Evolutionary conservation across 1,140 invertebrate species (phyloP).

Genomic region (Schlechtendalia chinensis): DNA sequence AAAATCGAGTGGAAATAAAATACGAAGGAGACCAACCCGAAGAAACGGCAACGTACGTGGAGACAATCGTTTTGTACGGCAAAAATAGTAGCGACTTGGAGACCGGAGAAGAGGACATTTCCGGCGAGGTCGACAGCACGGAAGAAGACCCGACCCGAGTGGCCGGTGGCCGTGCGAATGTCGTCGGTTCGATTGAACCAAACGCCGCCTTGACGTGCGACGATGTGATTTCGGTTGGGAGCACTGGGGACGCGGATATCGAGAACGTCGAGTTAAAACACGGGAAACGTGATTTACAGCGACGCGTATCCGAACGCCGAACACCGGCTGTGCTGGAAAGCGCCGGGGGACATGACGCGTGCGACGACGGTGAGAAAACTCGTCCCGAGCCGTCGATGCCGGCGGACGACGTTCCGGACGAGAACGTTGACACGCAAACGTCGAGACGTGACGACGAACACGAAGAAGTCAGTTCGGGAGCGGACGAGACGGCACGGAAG

Average conservation of each 20-base stretch:
- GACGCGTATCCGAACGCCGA: neutral
- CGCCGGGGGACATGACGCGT: neutral
- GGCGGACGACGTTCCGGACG: neutral
- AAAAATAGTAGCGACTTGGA: neutral
- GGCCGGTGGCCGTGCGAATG: neutral
- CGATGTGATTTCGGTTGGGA: neutral
- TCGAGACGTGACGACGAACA: too few relatives aligned
- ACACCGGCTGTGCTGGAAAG: neutral
- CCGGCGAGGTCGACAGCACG: neutral
- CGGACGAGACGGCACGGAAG: neutral
- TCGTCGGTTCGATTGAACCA: neutral
- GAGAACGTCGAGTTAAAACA: neutral
- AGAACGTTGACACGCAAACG: neutral
- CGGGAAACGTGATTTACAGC: neutral
- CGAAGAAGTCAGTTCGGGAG: neutral
- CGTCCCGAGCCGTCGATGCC: neutral
- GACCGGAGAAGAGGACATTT: neutral
- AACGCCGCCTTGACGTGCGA: neutral
- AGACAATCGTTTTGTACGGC: neutral
- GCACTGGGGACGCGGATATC: neutral
- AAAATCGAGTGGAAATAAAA: neutral
- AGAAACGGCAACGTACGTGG: neutral
- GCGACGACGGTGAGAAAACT: neutral
- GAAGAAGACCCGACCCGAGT: neutral
- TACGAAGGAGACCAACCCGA: neutral